These are phyloP conservation scores for Asteroscopus sphinx DNA, from an alignment of 2,888 invertebrate genomes.

Conservation along the genomic window DNA sequence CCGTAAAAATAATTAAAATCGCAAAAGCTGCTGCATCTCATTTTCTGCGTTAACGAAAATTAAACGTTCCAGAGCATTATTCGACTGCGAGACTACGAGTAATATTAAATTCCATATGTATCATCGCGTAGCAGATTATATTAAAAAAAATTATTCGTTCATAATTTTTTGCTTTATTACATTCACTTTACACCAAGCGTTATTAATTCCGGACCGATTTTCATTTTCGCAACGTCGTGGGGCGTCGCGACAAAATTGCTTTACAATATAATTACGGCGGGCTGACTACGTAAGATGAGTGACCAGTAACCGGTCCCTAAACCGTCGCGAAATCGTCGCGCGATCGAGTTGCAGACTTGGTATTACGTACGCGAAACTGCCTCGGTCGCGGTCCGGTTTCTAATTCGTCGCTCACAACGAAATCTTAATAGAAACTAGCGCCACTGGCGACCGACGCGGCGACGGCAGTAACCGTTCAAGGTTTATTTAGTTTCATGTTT, in stretches of 20 bases:
- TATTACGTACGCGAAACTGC: no score
- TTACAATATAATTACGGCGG: constrained; percentile 87
- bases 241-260: constrained; percentile 77
- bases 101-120: constrained; percentile 56
- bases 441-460: no score
- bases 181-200: constrained; percentile 64
- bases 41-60: constrained; percentile 38
- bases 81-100: constrained; percentile 18
- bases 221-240: constrained; percentile 69
- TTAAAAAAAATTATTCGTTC: constrained; percentile 70
- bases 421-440: no score
- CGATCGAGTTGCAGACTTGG: no score
- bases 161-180: constrained; percentile 74
- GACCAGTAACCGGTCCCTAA: no score
- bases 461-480: no score
- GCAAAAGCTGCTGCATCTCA: constrained; percentile 34
- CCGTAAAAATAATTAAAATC: constrained; percentile 45
- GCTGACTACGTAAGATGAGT: no score
- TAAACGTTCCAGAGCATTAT: constrained; percentile 35
- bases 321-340: no score
- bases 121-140: constrained; percentile 54
- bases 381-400: no score
- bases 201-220: constrained; percentile 76
- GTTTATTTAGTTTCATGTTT: no score
- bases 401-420: no score